Evolutionary conservation across 2,797 vertebrate species (phyloP).

Genomic region (Odontamblyopus rebecca): DNA sequence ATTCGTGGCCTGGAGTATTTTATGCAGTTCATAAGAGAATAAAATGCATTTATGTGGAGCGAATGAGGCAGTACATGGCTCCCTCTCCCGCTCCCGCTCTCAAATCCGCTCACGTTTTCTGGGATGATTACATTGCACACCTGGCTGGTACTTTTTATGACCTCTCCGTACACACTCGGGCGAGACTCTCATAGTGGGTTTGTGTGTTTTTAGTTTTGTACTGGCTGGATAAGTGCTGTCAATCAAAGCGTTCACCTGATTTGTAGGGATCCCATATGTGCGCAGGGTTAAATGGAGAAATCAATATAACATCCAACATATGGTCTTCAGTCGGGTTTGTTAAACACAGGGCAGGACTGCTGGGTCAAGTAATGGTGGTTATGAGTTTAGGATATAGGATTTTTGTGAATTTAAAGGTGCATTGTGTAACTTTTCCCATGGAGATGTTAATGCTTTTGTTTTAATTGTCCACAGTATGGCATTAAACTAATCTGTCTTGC

Average conservation of each 20-base stretch:
- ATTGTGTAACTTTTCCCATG: too few relatives aligned
- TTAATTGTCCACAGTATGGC: too few relatives aligned
- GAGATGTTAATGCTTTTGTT: too few relatives aligned
- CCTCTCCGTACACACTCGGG: constrained; percentile 51
- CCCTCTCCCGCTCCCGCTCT: constrained; percentile 46
- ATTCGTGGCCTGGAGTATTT: constrained; percentile 15
- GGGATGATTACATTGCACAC: constrained; percentile 66
- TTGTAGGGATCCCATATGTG: constrained; percentile 23
- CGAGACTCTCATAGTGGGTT: constrained; percentile 45
- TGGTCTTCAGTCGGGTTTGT: constrained; percentile 4
- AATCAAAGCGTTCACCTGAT: constrained; percentile 26
- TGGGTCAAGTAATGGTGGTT: neutral
- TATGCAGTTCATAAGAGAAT: constrained; percentile 38
- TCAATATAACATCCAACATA: constrained; percentile 16
- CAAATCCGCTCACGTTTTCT: constrained; percentile 53
- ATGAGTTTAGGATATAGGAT: neutral
- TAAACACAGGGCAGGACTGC: neutral
- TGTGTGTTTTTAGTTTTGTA: constrained; percentile 43
- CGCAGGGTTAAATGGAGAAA: constrained; percentile 16
- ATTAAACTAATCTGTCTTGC: too few relatives aligned
- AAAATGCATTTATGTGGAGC: constrained; percentile 45
- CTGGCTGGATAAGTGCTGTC: constrained; percentile 36
- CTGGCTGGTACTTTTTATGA: constrained; percentile 64
- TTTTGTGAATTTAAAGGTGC: neutral
- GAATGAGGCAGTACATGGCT: constrained; percentile 48